These are phyloP conservation scores for Cryptus viduatorius DNA, from an alignment of 2,888 invertebrate genomes.

Conservation along the genomic window DNA sequence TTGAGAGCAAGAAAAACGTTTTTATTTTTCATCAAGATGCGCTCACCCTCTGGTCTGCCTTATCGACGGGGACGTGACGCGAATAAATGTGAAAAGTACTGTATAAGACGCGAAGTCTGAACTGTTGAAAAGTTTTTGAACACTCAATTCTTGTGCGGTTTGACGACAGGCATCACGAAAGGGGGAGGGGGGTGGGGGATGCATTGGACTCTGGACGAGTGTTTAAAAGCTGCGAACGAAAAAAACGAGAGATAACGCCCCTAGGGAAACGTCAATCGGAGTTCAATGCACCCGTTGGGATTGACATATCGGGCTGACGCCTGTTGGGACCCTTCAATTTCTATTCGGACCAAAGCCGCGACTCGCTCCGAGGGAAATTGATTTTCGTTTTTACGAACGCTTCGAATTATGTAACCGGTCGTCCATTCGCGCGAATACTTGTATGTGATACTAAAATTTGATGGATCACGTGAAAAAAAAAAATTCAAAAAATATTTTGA, in stretches of 20 bases:
- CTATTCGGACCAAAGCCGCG: neutral
- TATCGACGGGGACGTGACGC: slow-evolving; percentile 59
- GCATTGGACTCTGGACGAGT: slow-evolving; percentile 28
- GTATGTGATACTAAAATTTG: neutral
- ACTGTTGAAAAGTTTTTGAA: neutral
- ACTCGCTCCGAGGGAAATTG: slow-evolving; percentile 38
- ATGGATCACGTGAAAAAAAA: too few relatives aligned
- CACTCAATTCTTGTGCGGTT: neutral
- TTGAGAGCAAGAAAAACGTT: slow-evolving; percentile 3
- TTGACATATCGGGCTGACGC: slow-evolving; percentile 38
- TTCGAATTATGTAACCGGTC: slow-evolving; percentile 2
- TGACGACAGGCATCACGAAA: slow-evolving; percentile 1
- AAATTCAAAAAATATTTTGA: too few relatives aligned
- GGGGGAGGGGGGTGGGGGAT: neutral
- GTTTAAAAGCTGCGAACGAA: slow-evolving; percentile 30
- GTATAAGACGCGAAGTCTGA: neutral
- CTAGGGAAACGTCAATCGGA: slow-evolving; percentile 23
- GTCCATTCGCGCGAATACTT: slow-evolving; percentile 9
- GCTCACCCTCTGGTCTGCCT: slow-evolving; percentile 34
- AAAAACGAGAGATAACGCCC: slow-evolving; percentile 25
- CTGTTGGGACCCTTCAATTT: slow-evolving; percentile 12
- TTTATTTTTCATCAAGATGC: slow-evolving; percentile 49
- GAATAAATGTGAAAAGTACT: slow-evolving; percentile 44
- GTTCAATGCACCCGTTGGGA: slow-evolving; percentile 7
- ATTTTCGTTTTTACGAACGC: slow-evolving; percentile 37